Conservation (phyloP, 2,797 vertebrate genomes). For the Saxicola maurus region DNA sequence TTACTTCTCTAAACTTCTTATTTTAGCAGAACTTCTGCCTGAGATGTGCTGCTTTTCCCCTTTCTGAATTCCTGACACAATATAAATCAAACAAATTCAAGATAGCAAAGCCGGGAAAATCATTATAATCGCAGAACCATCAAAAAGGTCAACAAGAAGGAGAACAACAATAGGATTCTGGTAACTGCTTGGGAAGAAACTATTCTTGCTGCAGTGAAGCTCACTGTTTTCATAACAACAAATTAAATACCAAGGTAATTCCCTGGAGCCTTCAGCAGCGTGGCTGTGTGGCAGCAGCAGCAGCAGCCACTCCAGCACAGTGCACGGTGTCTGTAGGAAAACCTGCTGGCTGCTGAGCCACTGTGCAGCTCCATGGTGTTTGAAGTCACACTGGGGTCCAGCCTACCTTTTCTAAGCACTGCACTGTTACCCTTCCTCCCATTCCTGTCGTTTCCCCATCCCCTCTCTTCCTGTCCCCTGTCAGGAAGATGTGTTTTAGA, state of each 20-base stretch:
- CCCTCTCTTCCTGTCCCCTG: background rate
- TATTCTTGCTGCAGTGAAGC: constrained; percentile 31
- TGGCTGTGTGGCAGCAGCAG: background rate
- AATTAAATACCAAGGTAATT: constrained; percentile 49
- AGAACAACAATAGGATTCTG: constrained; percentile 52
- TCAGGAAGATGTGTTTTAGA: background rate
- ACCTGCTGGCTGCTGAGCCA: background rate
- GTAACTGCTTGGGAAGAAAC: constrained; percentile 55
- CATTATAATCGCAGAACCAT: constrained; percentile 52
- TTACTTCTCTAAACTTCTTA: background rate
- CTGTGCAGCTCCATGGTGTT: fast-evolving
- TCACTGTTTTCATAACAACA: constrained; percentile 50
- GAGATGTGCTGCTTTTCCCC: background rate
- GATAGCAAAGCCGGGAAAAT: constrained; percentile 48
- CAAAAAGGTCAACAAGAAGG: constrained; percentile 52
- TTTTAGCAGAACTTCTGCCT: background rate
- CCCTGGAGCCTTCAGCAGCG: background rate
- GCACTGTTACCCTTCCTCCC: background rate
- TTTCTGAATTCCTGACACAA: constrained; percentile 33
- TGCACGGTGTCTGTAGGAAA: background rate
- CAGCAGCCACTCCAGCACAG: background rate
- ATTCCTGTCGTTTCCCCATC: background rate
- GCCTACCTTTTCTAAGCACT: background rate
- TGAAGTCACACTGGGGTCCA: background rate
- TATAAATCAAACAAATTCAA: constrained; percentile 54